A percentile compares a stretch with the other conserved stretches of the same genome.
Evolutionary conservation across 2,113 vertebrate species (phyloP).

Genomic region (Ranitomeya variabilis): DNA sequence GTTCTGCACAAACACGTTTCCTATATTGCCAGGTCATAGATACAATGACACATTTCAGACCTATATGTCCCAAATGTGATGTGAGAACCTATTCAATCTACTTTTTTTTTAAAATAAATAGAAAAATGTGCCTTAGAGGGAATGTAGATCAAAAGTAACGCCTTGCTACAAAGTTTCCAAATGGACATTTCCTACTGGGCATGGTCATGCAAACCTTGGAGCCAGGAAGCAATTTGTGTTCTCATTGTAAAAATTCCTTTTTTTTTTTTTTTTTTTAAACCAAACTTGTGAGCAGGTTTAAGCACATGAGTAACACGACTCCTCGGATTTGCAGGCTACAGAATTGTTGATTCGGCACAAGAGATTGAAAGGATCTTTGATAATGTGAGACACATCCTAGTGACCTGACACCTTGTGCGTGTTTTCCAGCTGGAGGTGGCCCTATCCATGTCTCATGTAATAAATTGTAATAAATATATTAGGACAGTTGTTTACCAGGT

Average conservation of each 20-base stretch:
- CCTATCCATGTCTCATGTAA: neutral
- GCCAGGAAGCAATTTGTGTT: neutral
- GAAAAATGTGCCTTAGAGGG: neutral
- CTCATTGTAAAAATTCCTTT: neutral
- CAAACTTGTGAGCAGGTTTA: neutral
- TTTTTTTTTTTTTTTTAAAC: neutral
- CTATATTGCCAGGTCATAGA: neutral
- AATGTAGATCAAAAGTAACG: neutral
- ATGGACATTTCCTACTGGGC: neutral
- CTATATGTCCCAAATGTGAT: neutral
- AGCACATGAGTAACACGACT: neutral
- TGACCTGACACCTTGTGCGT: slow-evolving; percentile 3
- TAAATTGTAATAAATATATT: neutral
- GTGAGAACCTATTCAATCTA: neutral
- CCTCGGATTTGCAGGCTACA: neutral
- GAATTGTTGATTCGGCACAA: neutral
- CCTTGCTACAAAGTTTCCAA: neutral
- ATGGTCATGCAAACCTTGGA: neutral
- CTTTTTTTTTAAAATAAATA: neutral
- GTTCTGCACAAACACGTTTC: too few relatives aligned
- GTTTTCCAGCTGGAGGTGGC: neutral
- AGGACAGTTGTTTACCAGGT: too few relatives aligned
- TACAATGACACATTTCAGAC: neutral
- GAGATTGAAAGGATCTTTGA: neutral
- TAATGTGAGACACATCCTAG: neutral